Evolutionary conservation across 2,113 vertebrate species (phyloP).

Genomic region (Candoia aspera): DNA sequence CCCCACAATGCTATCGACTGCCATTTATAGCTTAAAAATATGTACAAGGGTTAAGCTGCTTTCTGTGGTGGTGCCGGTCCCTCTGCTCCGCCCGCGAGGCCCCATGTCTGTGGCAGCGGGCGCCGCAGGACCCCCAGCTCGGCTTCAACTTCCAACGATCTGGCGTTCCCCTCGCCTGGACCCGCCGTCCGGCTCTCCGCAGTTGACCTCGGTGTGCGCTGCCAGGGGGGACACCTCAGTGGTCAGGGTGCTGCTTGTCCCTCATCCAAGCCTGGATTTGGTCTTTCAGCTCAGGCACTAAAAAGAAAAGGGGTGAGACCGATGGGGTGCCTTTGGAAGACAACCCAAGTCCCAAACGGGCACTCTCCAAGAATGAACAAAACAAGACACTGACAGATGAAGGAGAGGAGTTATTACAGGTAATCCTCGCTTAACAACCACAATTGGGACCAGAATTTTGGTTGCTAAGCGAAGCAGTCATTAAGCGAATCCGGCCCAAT

Average conservation of each 20-base stretch:
- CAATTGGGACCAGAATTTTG: no score
- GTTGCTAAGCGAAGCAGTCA: no score
- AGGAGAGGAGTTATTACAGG: no score
- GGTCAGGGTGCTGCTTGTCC: conserved; percentile 89
- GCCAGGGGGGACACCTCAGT: conserved; percentile 57
- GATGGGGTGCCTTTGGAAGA: background rate
- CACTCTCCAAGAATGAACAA: no score
- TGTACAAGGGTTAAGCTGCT: conserved; percentile 76
- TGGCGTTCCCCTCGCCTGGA: background rate
- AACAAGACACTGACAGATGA: no score
- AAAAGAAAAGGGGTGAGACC: accelerated
- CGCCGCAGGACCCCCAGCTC: conserved; percentile 3
- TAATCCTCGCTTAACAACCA: no score
- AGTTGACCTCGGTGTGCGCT: conserved; percentile 30
- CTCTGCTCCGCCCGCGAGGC: conserved; percentile 42
- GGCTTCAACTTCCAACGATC: conserved; percentile 14
- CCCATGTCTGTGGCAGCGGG: conserved; percentile 40
- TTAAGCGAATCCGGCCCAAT: no score
- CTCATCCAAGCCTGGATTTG: conserved; percentile 97
- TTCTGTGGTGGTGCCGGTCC: conserved; percentile 28
- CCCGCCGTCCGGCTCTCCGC: conserved; percentile 41
- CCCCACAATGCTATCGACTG: conserved; percentile 67
- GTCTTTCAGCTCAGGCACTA: conserved; percentile 96
- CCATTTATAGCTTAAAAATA: conserved; percentile 79
- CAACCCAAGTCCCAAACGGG: no score